These are phyloP conservation scores for Microcebus tavaratra DNA, from an alignment of 2,113 vertebrate species.

Conservation along the genomic window DNA sequence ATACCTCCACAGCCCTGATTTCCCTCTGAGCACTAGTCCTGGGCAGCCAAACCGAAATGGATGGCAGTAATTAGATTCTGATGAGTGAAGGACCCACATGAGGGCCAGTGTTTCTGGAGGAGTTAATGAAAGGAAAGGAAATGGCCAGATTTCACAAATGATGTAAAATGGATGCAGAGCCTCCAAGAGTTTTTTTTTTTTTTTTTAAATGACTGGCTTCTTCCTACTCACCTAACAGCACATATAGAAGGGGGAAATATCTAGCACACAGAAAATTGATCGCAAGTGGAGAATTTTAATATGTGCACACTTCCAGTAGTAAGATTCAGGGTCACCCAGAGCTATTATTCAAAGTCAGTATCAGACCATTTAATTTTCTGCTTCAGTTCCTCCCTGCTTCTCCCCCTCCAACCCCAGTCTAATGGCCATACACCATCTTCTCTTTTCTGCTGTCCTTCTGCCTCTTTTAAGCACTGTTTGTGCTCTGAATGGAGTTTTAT, in stretches of 20 bases:
- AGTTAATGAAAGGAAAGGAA: constrained; percentile 81
- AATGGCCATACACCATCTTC: constrained; percentile 72
- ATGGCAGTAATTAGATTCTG: constrained; percentile 85
- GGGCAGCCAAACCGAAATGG: constrained; percentile 75
- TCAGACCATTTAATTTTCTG: constrained; percentile 89
- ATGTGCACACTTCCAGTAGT: constrained; percentile 76
- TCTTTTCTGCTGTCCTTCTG: constrained; percentile 73
- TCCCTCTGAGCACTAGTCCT: constrained; percentile 77
- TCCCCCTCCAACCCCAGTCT: constrained; percentile 71
- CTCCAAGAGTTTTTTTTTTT: constrained; percentile 62
- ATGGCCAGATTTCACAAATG: constrained; percentile 67
- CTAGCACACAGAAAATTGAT: constrained; percentile 75
- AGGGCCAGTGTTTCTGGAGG: constrained; percentile 60
- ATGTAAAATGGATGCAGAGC: constrained; percentile 61
- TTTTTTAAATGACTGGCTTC: constrained; percentile 59
- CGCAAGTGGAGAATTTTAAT: constrained; percentile 79
- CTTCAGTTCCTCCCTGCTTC: constrained; percentile 83
- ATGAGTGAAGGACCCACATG: constrained; percentile 80
- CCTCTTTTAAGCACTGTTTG: constrained; percentile 64
- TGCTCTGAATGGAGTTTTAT: constrained; percentile 69
- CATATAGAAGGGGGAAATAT: neutral
- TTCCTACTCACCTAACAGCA: constrained; percentile 51
- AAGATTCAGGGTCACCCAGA: constrained; percentile 81
- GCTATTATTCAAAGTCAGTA: constrained; percentile 86
- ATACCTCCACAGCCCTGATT: constrained; percentile 81